phyloP scores from a whole-genome alignment of 2,888 invertebrate species.

The Entomobrya multifasciata region DNA sequence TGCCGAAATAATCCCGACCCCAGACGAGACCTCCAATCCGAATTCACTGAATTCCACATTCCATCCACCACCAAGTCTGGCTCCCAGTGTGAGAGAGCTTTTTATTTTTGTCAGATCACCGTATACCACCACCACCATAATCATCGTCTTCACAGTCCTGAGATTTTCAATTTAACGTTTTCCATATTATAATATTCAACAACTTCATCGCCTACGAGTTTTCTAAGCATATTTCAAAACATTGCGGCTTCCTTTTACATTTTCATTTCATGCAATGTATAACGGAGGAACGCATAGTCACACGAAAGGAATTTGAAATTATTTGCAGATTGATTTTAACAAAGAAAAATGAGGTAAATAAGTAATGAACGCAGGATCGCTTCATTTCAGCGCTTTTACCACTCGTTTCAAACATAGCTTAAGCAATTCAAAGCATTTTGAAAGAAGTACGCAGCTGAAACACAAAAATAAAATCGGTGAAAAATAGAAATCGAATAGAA shows the following conservation, averaged over 20 bases:
- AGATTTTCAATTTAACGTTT: not conserved
- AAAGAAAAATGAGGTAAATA: conserved; percentile 7
- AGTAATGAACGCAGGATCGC: not conserved
- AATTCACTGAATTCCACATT: conserved; percentile 74
- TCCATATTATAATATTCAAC: conserved; percentile 29
- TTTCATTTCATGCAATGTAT: conserved; percentile 33
- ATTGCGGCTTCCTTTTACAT: conserved; percentile 23
- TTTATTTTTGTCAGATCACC: conserved; percentile 31
- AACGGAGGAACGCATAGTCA: conserved; percentile 46
- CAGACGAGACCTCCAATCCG: conserved; percentile 74
- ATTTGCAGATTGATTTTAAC: conserved; percentile 68
- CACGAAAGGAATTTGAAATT: conserved; percentile 70
- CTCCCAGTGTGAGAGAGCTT: conserved; percentile 68
- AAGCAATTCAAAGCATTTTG: no score
- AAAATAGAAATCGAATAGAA: no score
- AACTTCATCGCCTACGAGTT: not conserved
- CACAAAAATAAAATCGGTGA: no score
- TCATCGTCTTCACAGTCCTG: not conserved
- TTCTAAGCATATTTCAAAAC: not conserved
- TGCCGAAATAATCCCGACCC: conserved; percentile 73
- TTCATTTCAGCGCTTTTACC: no score
- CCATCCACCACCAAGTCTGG: conserved; percentile 57
- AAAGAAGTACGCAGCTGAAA: no score
- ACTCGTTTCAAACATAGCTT: no score
- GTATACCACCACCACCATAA: conserved; percentile 19